Conservation (phyloP, 2,888 invertebrate species). For the Napeogenes sylphis region DNA sequence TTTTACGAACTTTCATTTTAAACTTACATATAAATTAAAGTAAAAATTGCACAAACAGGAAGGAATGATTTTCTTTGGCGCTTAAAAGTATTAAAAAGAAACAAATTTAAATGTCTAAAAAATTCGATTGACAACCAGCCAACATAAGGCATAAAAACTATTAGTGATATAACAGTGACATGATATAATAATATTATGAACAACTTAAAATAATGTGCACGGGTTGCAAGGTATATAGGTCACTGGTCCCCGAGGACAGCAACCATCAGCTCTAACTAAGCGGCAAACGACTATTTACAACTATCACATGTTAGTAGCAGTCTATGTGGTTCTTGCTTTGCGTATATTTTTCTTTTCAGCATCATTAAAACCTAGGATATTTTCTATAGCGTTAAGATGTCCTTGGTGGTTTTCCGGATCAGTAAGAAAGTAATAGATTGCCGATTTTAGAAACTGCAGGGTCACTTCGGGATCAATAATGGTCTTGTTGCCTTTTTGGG, state of each 20-base stretch:
- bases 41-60: constrained; percentile 65
- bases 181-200: constrained; percentile 28
- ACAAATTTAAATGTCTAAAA: constrained; percentile 48
- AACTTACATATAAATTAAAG: constrained; percentile 42
- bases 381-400: constrained; percentile 93
- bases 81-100: constrained; percentile 58
- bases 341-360: constrained; percentile 88
- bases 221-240: constrained; percentile 20
- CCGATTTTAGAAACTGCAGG: constrained; percentile 93
- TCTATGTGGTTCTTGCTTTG: constrained; percentile 78
- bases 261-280: constrained; percentile 38
- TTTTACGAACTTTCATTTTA: constrained; percentile 37
- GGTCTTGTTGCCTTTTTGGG: constrained; percentile 82
- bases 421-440: constrained; percentile 93
- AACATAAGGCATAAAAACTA: constrained; percentile 43
- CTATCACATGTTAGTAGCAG: constrained; percentile 41
- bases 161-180: constrained; percentile 40
- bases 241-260: constrained; percentile 32
- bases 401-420: constrained; percentile 93
- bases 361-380: constrained; percentile 92
- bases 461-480: constrained; percentile 94
- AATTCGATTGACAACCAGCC: constrained; percentile 54
- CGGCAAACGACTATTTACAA: constrained; percentile 34
- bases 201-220: constrained; percentile 44
- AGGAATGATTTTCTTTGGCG: constrained; percentile 69